These are phyloP conservation scores for Lepidocyrtoides sp. DNA, from an alignment of 2,888 invertebrate species.

Conservation along the genomic window DNA sequence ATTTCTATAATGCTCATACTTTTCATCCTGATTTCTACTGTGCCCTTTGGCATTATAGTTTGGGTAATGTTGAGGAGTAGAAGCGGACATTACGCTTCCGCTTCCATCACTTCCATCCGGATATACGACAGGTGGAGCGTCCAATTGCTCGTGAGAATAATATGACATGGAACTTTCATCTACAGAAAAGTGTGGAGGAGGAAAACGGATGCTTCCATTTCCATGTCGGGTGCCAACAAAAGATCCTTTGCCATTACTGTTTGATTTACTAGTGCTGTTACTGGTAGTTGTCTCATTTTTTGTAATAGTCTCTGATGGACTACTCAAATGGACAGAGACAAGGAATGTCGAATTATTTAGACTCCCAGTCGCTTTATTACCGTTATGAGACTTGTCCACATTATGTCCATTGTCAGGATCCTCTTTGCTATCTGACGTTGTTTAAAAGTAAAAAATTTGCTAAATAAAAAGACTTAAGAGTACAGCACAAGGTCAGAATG, in stretches of 20 bases:
- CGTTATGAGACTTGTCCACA: not conserved
- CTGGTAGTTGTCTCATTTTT: not conserved
- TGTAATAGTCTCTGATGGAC: not conserved
- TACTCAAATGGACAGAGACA: not conserved
- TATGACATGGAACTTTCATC: not conserved
- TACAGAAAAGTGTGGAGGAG: not conserved
- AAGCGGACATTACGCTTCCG: not conserved
- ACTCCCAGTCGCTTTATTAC: not conserved
- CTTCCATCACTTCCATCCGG: not conserved
- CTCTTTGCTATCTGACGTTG: not conserved
- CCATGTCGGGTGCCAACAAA: not conserved
- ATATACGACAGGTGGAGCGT: not conserved
- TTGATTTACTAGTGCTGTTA: not conserved
- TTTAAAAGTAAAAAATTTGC: not conserved
- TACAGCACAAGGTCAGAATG: not conserved
- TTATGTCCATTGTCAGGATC: not conserved
- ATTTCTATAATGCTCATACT: not conserved
- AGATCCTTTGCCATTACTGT: not conserved
- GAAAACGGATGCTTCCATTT: not conserved
- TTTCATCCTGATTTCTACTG: not conserved
- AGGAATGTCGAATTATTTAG: not conserved
- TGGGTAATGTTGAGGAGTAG: not conserved
- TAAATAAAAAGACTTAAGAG: no score
- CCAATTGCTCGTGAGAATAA: not conserved
- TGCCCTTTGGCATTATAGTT: not conserved